Evolutionary conservation across 2,113 vertebrate genomes (phyloP), one percentile per base, ranked within the genome.

Genomic region (Anser cygnoides): DNA sequence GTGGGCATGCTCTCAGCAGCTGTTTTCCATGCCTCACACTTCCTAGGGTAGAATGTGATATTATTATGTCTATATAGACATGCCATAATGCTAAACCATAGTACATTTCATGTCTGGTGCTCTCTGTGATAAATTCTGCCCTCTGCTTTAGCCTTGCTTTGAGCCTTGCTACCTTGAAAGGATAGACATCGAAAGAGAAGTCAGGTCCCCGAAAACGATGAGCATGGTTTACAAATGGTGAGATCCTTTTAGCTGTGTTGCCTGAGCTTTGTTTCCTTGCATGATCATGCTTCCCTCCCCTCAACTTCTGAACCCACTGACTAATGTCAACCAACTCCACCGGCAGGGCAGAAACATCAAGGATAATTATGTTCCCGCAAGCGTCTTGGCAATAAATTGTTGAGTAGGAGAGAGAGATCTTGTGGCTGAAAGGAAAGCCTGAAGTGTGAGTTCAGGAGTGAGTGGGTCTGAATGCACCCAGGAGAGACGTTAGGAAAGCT

Each of bases 391-490:
- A 89, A 67, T 77, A 92, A 94, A 77, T 84, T 59, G 59, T 50
- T 77, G 86, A 89, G 91, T 81, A 74, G 86, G 79, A 78, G 57
- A 75, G 66, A 81, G 84, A 90, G 58, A 86, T 55, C 95, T 94
- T 89, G 70, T 94, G 91, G 89, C 92, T 63, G 91, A 81, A 91
- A 92, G 88, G 93, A 86, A 96, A 95, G 89, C 63, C 2, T 93
- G 89, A 96, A 94, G 83, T 55, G 61, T 81, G 83, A 92, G 72
- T 87, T 92, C 68, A 93, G 84, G 76, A 29, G 0, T 90, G 86
- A 93, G 89, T 71, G 71, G 62, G 83, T 39, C 90, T 96, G 94
- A 94, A 20, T 54, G n/a, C 74, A 57, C 95, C 92, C 94, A 72
- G 43, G 91, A 90, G 91, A 89, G 68, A 87, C 11, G 46, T 90